These are phyloP conservation scores for Noctilio leporinus DNA, from an alignment of 2,113 vertebrate species.

Conservation along the genomic window DNA sequence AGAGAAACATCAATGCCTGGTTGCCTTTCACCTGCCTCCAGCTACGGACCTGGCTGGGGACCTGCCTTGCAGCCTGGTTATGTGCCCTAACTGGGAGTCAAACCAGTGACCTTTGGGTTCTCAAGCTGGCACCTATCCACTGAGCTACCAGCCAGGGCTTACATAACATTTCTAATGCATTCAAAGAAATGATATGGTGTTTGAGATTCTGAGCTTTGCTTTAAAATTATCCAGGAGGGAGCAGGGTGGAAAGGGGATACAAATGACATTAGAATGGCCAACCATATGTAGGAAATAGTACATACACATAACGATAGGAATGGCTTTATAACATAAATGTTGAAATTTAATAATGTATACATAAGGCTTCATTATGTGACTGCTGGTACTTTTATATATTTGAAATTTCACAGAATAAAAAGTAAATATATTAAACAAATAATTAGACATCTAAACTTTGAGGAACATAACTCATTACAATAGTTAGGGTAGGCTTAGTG, in stretches of 20 bases:
- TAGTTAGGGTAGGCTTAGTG: background rate
- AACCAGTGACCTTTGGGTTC: too few species aligned
- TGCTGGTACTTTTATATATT: background rate
- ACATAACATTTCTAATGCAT: background rate
- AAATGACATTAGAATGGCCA: background rate
- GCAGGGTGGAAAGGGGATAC: background rate
- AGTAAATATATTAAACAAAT: background rate
- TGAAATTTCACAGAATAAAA: background rate
- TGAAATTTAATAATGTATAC: background rate
- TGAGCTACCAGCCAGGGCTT: too few species aligned
- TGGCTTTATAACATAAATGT: background rate
- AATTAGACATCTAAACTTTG: background rate
- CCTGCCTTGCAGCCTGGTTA: too few species aligned
- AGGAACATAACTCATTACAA: background rate
- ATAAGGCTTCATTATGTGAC: background rate
- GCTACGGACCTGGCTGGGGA: too few species aligned
- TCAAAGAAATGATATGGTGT: background rate
- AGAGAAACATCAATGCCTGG: too few species aligned
- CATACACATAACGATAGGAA: background rate
- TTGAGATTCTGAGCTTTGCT: constrained; percentile 21
- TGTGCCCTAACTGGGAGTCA: too few species aligned
- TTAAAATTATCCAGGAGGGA: background rate
- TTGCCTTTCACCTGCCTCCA: too few species aligned
- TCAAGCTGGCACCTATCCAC: too few species aligned
- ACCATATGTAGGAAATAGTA: background rate